Conservation (phyloP, 2,888 invertebrate genomes). For the Bombylius major region DNA sequence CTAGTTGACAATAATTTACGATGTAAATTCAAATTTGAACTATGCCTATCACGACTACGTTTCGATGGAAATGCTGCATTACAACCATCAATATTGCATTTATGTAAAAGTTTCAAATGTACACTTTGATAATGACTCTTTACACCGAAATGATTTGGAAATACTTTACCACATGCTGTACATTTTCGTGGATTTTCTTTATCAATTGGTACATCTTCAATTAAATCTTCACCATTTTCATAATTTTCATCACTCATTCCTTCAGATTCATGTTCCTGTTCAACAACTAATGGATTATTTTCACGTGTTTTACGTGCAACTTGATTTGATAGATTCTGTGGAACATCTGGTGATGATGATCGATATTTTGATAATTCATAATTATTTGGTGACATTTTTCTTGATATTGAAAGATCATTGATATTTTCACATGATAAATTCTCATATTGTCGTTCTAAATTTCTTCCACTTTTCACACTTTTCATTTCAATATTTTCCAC, state of each 20-base stretch:
- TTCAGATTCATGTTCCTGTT: slow-evolving; percentile 42
- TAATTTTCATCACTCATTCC: slow-evolving; percentile 58
- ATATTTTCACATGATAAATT: slow-evolving; percentile 68
- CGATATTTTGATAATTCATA: too few relatives aligned
- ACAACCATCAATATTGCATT: slow-evolving; percentile 89
- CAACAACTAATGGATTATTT: slow-evolving; percentile 43
- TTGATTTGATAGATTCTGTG: slow-evolving; percentile 40
- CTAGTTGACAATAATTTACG: slow-evolving; percentile 72
- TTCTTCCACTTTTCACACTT: background rate
- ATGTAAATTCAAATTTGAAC: slow-evolving; percentile 81
- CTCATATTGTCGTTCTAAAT: slow-evolving; percentile 45
- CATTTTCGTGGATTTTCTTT: slow-evolving; percentile 85
- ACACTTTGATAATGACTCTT: slow-evolving; percentile 94
- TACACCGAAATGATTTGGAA: slow-evolving; percentile 84
- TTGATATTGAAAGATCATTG: slow-evolving; percentile 32
- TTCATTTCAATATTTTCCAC: background rate
- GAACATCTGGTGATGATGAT: background rate
- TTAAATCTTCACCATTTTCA: slow-evolving; percentile 50
- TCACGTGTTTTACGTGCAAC: slow-evolving; percentile 28
- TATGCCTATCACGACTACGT: slow-evolving; percentile 82
- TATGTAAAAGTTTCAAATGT: slow-evolving; percentile 89
- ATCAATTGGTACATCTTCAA: slow-evolving; percentile 78
- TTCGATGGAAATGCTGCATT: slow-evolving; percentile 91
- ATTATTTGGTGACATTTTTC: background rate
- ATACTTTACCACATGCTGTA: slow-evolving; percentile 83